A percentile compares a stretch with the other conserved stretches of the same genome.
These are phyloP conservation scores for Carassius gibelio DNA, from an alignment of 2,113 vertebrate species.

Conservation along the genomic window DNA sequence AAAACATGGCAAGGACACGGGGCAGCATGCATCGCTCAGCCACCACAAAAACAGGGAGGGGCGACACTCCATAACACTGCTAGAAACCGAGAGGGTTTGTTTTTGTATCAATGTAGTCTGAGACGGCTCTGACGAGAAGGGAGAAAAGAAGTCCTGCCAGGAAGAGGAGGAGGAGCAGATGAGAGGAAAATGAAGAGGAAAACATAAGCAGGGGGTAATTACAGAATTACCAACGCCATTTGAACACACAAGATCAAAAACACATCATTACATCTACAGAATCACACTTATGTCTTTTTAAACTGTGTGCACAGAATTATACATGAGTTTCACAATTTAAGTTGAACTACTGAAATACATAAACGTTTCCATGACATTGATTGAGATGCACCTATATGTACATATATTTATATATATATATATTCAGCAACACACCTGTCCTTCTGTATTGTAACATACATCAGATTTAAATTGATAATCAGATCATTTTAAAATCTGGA, in stretches of 20 bases:
- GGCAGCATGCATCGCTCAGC: neutral
- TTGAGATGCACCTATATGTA: no score
- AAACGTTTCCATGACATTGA: no score
- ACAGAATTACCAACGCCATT: constrained; percentile 17
- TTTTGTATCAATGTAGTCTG: constrained; percentile 29
- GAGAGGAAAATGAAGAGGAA: neutral
- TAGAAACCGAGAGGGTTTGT: constrained; percentile 35
- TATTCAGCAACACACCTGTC: no score
- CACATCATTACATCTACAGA: neutral
- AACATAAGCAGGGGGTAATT: neutral
- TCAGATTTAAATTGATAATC: no score
- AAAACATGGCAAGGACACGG: constrained; percentile 14
- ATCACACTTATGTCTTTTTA: neutral
- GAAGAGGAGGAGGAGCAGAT: neutral
- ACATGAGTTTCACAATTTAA: no score
- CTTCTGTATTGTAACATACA: no score
- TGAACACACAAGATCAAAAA: neutral
- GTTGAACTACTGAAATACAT: no score
- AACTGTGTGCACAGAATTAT: no score
- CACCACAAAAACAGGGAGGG: constrained; percentile 1
- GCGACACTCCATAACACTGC: neutral
- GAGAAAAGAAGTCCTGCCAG: neutral
- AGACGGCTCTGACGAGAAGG: constrained; percentile 30
- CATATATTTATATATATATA: no score
- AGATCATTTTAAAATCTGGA: no score